Conservation (phyloP, 2,113 vertebrate species). For the Calidris pugnax region DNA sequence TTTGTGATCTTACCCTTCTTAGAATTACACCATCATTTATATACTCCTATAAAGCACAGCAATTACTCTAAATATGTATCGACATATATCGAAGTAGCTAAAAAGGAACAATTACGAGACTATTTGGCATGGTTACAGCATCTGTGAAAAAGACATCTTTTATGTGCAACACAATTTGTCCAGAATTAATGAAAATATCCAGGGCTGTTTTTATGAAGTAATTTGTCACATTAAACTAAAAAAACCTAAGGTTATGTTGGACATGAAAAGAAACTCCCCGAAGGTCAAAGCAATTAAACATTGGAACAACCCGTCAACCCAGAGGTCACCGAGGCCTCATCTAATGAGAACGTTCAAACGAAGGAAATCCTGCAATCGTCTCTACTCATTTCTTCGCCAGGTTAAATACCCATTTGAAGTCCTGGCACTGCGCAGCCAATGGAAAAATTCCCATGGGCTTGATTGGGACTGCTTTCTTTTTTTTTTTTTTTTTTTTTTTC, state of each 20-base stretch:
- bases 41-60: neutral
- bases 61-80: constrained; percentile 19
- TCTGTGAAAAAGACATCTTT: constrained; percentile 57
- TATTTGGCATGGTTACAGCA: constrained; percentile 46
- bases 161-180: constrained; percentile 62
- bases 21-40: neutral
- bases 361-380: constrained; percentile 55
- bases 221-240: constrained; percentile 68
- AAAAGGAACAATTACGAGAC: constrained; percentile 32
- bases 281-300: constrained; percentile 70
- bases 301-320: constrained; percentile 60
- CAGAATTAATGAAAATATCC: constrained; percentile 68
- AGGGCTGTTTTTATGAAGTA: constrained; percentile 60
- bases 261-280: constrained; percentile 67
- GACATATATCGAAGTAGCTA: constrained; percentile 6
- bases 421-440: constrained; percentile 18
- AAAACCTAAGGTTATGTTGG: constrained; percentile 55
- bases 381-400: constrained; percentile 49
- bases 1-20: neutral
- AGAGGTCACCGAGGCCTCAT: constrained; percentile 44
- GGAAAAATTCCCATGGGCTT: constrained; percentile 32
- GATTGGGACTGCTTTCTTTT: neutral
- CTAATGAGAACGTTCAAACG: constrained; percentile 66
- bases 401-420: constrained; percentile 65
- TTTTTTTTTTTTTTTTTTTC: neutral